Evolutionary conservation across 2,113 vertebrate species (phyloP), one percentile per base, ranked within the genome.

Genomic region (Urocolius indicus): DNA sequence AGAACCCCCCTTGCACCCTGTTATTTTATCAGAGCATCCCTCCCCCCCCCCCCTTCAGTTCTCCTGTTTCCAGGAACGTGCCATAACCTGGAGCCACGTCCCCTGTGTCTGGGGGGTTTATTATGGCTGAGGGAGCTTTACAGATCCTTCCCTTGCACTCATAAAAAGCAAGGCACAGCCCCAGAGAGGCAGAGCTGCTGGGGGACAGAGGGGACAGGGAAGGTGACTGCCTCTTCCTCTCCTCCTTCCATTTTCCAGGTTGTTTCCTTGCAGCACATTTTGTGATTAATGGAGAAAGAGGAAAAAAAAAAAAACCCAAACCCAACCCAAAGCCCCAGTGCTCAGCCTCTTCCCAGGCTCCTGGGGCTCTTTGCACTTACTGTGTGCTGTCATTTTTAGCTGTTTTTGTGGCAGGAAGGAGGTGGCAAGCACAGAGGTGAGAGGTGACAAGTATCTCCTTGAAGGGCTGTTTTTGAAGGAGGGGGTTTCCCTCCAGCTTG

Each of bases 31-130:
- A 79, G 95, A 79, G 75, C 91, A 84, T 67, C 49, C 32, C 48
- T 24, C 34, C 63, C 24, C 12, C 34, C 34, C 6, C 51, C 21
- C 20, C 54, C 82, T 73, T 68, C 71, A 41, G 6, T 67, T 32
- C 78, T 79, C 46, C 71, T 43, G 46, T 91, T 93, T 87, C 89
- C 96, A 97, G 94, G 26, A 57, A 85, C 17, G 7, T 83, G 90
- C 92, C 91, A 77, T 96, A 91, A 93, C 88, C 81, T 9, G 0
- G 72, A 96, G 93, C 86, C 82, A 16, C 4, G 9, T 87, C 93
- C 88, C 76, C 74, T 51, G 46, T 57, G 93, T 94, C 96, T 96
- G 96, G 88, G 87, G 81, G 30, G 86, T 97, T 97, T 96, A 96
- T 92, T 57, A 38, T 11, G 30, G 49, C 90, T 90, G 86, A 0